Base-by-base conservation (phyloP, 2,797 vertebrate genomes). In the Acestrorhynchus altus region DNA sequence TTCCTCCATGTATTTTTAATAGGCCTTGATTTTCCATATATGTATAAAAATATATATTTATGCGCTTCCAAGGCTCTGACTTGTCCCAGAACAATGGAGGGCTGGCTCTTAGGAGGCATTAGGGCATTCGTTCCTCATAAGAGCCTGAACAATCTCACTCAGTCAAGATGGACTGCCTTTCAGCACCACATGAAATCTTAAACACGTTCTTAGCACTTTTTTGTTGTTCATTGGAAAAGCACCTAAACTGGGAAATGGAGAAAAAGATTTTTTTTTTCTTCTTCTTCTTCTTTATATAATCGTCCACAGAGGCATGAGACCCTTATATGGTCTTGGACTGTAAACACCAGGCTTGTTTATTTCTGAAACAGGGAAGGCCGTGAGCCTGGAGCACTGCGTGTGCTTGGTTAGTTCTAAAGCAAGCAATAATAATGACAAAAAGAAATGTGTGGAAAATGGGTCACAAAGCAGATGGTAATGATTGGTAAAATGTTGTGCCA, bases 181-280 rank as follows among this genome's bases (percentile, higher is more conserved):
- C 83, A 88, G 80, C 81, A 59, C 85, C 77, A 47, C 88, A 90
- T 92, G 76, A 91, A 92, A 92, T 91, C 88, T 92, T 92, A 91
- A 92, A 91, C 79, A 88, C 85, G 70, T 80, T 70, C 67, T 79
- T 77, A 26, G 67, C 31, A 12, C 61, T 51, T 71, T 70, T 78
- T 59, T 59, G 52, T 40, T 60, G 42, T 9, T 73, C 54, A 56
- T 49, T 18, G 9, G n/a, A 22, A 66, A 68, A 49, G n/a, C 39
- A 67, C 47, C 39, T 31, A 74, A 26, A 76, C 49, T 61, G 35
- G 13, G 72, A 61, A 70, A 9, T 12, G 49, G 52, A n/a, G 22
- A 51, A 65, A 31, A n/a, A 54, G 59, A 26, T 52, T 56, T 24
- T 24, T 26, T 26, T 12, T 47, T 7, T 7, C 7, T 54, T n/a